A percentile compares a stretch with the other conserved stretches of the same genome.
Conservation (phyloP, 2,888 invertebrate genomes). For the Andricus quercusramuli region DNA sequence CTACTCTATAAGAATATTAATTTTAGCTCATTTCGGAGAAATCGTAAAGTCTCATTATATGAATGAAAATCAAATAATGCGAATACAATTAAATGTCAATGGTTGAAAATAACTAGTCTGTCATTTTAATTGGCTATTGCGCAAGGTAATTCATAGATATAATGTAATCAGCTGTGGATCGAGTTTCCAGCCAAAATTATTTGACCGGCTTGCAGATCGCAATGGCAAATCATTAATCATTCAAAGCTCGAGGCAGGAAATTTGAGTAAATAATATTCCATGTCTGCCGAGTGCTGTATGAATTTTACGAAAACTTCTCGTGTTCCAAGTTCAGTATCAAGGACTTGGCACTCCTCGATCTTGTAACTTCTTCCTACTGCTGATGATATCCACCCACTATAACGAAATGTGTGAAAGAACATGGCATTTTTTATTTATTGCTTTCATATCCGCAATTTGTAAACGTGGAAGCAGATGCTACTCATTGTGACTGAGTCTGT, state of each 20-base stretch:
- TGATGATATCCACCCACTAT: conserved; percentile 7
- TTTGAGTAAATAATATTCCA: conserved; percentile 22
- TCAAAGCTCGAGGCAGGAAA: conserved; percentile 5
- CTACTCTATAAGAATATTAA: neutral
- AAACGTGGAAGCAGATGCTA: neutral
- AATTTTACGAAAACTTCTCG: neutral
- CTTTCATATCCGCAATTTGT: conserved; percentile 22
- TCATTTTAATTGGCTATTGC: conserved; percentile 11
- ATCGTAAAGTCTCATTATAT: neutral
- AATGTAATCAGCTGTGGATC: conserved; percentile 8
- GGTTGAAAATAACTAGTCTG: neutral
- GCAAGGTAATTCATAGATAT: neutral
- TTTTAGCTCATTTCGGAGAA: neutral
- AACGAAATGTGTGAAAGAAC: conserved; percentile 15
- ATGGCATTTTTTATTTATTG: conserved; percentile 7
- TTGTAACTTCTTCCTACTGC: conserved; percentile 38
- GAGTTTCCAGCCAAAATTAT: conserved; percentile 18
- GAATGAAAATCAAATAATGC: conserved; percentile 16
- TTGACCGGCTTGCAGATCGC: neutral
- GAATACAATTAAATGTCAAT: neutral
- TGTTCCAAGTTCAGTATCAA: conserved; percentile 53
- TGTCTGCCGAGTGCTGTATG: conserved; percentile 13
- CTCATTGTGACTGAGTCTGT: conserved; percentile 8
- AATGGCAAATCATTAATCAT: conserved; percentile 9
- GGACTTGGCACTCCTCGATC: conserved; percentile 58